Conservation (phyloP, 2,888 invertebrate genomes). For the Pachycephus smyrnensis region DNA sequence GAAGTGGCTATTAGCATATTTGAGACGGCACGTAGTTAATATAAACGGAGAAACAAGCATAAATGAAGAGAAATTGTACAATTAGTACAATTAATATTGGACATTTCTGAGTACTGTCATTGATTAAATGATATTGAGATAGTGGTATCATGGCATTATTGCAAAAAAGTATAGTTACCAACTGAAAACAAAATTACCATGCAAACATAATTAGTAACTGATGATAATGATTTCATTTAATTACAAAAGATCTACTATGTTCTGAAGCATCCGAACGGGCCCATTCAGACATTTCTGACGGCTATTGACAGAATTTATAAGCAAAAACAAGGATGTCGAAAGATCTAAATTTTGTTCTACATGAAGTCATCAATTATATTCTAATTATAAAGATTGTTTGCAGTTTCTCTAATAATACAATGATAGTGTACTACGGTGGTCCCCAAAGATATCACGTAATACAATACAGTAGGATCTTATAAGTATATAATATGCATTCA, state of each 20-base stretch:
- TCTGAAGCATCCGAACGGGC: neutral
- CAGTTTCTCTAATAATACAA: neutral
- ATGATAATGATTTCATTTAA: neutral
- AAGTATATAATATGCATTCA: neutral
- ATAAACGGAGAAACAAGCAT: neutral
- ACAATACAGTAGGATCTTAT: neutral
- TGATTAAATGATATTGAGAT: neutral
- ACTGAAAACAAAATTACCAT: neutral
- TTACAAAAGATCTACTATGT: neutral
- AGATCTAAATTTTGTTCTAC: neutral
- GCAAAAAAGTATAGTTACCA: neutral
- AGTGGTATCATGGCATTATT: neutral
- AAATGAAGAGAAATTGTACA: neutral
- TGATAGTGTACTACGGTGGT: neutral
- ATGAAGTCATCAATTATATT: neutral
- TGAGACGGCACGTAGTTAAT: neutral
- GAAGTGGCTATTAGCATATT: constrained; percentile 1
- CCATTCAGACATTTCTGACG: neutral
- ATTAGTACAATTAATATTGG: neutral
- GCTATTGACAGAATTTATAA: neutral
- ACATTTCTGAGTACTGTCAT: neutral
- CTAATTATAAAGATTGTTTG: neutral
- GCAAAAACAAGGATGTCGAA: neutral
- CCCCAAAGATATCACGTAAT: neutral
- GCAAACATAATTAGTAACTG: neutral